Base-by-base conservation (phyloP, 2,888 invertebrate species). In the Acheta domesticus region DNA sequence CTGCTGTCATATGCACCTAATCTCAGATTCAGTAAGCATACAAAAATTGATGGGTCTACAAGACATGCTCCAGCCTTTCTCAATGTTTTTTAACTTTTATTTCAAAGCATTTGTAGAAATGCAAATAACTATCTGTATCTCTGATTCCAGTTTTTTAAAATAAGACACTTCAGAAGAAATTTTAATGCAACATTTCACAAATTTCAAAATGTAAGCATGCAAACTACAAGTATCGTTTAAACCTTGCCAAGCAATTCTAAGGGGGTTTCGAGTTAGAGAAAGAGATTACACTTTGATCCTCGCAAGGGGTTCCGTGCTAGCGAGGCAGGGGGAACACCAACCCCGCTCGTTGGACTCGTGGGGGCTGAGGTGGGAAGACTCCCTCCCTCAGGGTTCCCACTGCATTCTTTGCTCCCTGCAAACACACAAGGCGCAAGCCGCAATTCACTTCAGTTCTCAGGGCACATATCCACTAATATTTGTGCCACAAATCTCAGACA, bases 221-320 rank as follows among this genome's bases (percentile, higher is more conserved):
- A 36, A 5, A 36, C 36, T 36, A 36, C 36, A 36, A 36, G 8
- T 36, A 36, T 5, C 36, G 36, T 36, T 36, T 36, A 36, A 36
- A 36, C 36, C 36, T 36, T 36, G 36, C 36, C 36, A 36, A 36
- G 36, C 36, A 36, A 36, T 36, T 36, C 12, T 16, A 75, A 48
- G 50, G 48, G n/a, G 48, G 76, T 21, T 74, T 20, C 49, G 21
- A 19, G n/a, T 79, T 76, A 76, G 76, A 76, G 78, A 81, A 75
- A 82, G 87, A 86, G 87, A 89, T 92, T 92, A 92, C 92, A 94
- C 90, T 94, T 94, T 83, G 94, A 94, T 90, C 94, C 94, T 88
- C 94, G 90, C 85, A 94, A 91, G 84, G 93, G 92, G 87, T 93
- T 93, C 85, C 94, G 90, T 83, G 92, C 92, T 89, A 94, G 84